A percentile compares a stretch with the other conserved stretches of the same genome.
Conservation (phyloP, 1,140 invertebrate species). For the Paraescarpia echinospica region DNA sequence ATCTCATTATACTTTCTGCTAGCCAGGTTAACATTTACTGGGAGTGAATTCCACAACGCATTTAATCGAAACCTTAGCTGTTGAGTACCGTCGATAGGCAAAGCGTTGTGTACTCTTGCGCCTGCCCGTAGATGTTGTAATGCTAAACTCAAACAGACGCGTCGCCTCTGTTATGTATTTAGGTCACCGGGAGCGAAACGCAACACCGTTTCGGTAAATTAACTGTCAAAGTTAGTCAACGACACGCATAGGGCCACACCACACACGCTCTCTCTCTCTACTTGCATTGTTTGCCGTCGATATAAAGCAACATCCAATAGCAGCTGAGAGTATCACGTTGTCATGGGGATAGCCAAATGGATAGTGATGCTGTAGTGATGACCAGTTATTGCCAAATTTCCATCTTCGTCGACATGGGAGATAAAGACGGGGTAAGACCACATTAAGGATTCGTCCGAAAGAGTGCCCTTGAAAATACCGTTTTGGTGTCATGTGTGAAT, state of each 20-base stretch:
- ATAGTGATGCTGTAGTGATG: no score
- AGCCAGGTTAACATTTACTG: background rate
- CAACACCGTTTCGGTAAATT: background rate
- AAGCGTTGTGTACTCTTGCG: background rate
- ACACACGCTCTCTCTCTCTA: background rate
- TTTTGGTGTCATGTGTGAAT: no score
- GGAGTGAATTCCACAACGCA: background rate
- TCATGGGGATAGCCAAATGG: no score
- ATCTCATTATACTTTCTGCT: no score
- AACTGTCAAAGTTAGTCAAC: background rate
- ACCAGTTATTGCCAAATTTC: no score
- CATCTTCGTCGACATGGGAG: no score
- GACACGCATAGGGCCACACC: background rate
- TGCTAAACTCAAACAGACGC: background rate
- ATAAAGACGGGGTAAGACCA: no score
- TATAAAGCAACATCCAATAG: background rate
- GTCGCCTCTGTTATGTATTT: background rate
- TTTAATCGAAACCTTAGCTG: background rate
- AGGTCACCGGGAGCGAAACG: background rate
- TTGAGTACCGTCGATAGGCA: background rate
- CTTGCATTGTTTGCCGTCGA: background rate
- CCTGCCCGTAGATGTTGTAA: background rate
- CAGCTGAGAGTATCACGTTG: no score
- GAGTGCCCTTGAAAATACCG: no score
- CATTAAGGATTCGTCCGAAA: no score